phyloP scores from a whole-genome alignment of 92 coral and sea anemone species.

The Umimayanthus kanabou region DNA sequence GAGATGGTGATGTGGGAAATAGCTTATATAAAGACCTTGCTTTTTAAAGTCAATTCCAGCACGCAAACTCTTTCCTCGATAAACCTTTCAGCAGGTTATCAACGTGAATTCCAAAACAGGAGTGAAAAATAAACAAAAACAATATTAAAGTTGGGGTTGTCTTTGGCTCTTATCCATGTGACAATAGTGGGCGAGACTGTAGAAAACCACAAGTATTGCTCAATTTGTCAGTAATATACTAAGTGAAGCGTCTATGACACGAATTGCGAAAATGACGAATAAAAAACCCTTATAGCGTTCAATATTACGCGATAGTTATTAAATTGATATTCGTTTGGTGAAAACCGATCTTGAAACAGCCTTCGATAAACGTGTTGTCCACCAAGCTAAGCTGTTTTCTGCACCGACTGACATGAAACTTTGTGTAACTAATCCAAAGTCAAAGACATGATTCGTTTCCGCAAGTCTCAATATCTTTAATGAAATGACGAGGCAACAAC shows the following conservation, averaged over 20 bases:
- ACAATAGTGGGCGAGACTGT: neutral
- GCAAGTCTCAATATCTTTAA: neutral
- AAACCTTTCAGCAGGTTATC: neutral
- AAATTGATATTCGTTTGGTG: too few relatives aligned
- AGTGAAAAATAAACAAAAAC: neutral
- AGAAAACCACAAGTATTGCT: neutral
- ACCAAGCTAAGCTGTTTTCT: neutral
- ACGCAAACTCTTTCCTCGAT: neutral
- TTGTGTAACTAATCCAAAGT: neutral
- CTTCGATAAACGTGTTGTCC: neutral
- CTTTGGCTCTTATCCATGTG: slow-evolving; percentile 1
- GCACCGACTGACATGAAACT: neutral
- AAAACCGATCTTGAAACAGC: neutral
- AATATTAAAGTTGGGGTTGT: neutral
- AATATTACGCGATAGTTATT: too few relatives aligned
- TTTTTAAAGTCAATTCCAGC: neutral
- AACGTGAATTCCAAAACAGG: neutral
- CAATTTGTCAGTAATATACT: too few relatives aligned
- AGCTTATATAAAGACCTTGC: neutral
- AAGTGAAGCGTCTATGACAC: neutral
- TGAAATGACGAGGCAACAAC: neutral
- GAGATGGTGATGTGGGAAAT: neutral
- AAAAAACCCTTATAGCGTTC: neutral
- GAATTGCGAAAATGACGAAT: neutral
- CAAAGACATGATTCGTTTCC: neutral